Base-by-base conservation (phyloP, 2,888 invertebrate genomes). In the Ischnus inquisitorius region DNA sequence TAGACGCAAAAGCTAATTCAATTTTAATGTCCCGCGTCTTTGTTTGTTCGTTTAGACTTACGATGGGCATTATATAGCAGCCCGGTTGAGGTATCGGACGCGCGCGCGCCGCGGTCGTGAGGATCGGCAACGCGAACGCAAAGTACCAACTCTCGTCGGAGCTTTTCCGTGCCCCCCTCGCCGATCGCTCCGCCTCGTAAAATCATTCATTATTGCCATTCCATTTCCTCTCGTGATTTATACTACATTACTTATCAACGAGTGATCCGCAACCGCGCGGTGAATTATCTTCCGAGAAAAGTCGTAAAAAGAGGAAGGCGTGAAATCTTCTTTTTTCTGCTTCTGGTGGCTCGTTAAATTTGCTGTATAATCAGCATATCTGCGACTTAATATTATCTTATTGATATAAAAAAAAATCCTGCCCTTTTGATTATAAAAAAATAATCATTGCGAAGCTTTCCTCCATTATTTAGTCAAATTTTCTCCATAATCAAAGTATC, bases 21-120 rank as follows among this genome's bases (percentile, higher is more conserved):
- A 84, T 75, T 86, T 84, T 84, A 80, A 86, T 79, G 67, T 34
- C 14, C 67, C 69, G 60, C 81, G 57, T 65, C 84, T 78, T 81
- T 46, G 80, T 74, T 84, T 65, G 77, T 81, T 84, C 77, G 67
- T 68, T 83, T 39, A 46, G 48, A 57, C 81, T 78, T 71, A 67
- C 83, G 76, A 57, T 62, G 64, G 28, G 68, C 28, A 75, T 41
- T 68, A 19, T 85, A 85, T 86, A 84, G 46, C 84, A 88, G n/a
- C 86, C 85, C 76, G 68, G 34, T 64, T 77, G 69, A 77, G 74
- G 77, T 22, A 28, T 16, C 8, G 28, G 41, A 57, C 12, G 64
- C 57, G 12, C 57, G 12, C 4, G 19, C 54, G 43, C 39, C 39
- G 19, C 39, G 62, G 41, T 60, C 46, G 16, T 2, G 67, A 54